Evolutionary conservation across 2,888 invertebrate species (phyloP), one percentile per base, ranked within the genome.

Genomic region (Steinernema carpocapsae): DNA sequence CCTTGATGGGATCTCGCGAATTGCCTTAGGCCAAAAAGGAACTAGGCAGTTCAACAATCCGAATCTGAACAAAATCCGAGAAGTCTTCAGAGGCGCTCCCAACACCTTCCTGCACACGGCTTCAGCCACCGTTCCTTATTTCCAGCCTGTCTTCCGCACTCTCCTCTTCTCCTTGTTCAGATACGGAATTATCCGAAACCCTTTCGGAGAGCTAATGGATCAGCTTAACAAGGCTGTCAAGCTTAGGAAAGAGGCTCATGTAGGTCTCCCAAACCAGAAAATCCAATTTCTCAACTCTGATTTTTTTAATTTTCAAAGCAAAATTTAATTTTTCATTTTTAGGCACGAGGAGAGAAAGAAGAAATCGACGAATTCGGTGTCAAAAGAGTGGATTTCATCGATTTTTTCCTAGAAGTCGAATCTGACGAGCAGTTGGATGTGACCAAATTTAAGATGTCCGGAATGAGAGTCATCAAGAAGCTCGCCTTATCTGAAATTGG

Each of bases 1-100:
- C 1, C 86, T 90, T 73, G 89, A 90, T 75, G 88, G 89, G 1
- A 90, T 90, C 52, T 88, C 88, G 6, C 86, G 88, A 29, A 88
- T 89, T 80, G 90, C 89, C 19, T n/a, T 72, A 6, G 72, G 72
- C 0, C 72, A 72, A 22, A 43, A 72, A 24, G 72, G 26, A 0
- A 19, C 24, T 2, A 10, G 10, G 12, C 43, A 45, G 29, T 72
- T 19, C 46, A 3, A 43, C 42, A 56, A 56, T 17, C 2, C 2
- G 26, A 12, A 37, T 29, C 1, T 24, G 19, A 26, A 75, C 17
- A 29, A 12, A 37, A 10, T 76, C 76, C 12, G 24, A 42, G 74
- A 29, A 24, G 37, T 29, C 19, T 70, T 51, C 52, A 29, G 17
- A 24, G 59, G 37, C 24, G 51, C 56, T 22, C 73, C 52, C 24